Evolutionary conservation across 2,113 vertebrate genomes (phyloP), one percentile per base, ranked within the genome.

Genomic region (Lamprologus sp.): DNA sequence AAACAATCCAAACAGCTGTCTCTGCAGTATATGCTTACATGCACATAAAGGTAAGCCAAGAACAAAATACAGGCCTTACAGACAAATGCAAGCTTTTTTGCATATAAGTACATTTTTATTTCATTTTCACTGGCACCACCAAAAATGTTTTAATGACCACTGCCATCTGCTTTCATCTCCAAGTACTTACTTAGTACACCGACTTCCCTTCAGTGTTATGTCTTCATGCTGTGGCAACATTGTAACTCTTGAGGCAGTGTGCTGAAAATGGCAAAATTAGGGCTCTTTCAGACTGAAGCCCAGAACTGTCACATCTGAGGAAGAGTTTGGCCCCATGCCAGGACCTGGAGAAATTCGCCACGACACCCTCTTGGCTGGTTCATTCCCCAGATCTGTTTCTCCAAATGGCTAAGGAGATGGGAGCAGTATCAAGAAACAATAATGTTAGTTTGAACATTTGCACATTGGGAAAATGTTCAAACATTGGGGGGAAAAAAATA

Each of bases 291-390:
- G 88, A 95, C 88, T 83, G 79, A 91, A 89, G 92, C 86, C 87
- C 90, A 88, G 73, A 91, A 89, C 86, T 95, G 94, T 95, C 95
- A 93, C 83, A 86, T 93, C 81, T 88, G 92, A 94, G 65, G 82
- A 91, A 31, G 85, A 88, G 84, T 84, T 84, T 95, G 94, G 94
- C 92, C 87, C 60, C 33, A 15, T 89, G 91, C 95, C 95, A 83
- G 88, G 88, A 79, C 42, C 21, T 81, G 85, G 90, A 77, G 92
- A 92, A 86, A 94, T 90, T 89, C 81, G 84, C 86, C 82, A 83
- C 90, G 90, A 94, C 91, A 86, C 84, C 82, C 81, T 89, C 56
- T 89, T 93, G 85, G 89, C 90, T 86, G 58, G 55, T 89, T 89
- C 81, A 79, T 45, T 91, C 70, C 63, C 33, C 82, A 84, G 75